Percentiles rank a stretch among this genome's conserved stretches.
These are phyloP conservation scores for Eleutherodactylus coqui DNA, from an alignment of 2,797 vertebrate genomes.

Conservation along the genomic window DNA sequence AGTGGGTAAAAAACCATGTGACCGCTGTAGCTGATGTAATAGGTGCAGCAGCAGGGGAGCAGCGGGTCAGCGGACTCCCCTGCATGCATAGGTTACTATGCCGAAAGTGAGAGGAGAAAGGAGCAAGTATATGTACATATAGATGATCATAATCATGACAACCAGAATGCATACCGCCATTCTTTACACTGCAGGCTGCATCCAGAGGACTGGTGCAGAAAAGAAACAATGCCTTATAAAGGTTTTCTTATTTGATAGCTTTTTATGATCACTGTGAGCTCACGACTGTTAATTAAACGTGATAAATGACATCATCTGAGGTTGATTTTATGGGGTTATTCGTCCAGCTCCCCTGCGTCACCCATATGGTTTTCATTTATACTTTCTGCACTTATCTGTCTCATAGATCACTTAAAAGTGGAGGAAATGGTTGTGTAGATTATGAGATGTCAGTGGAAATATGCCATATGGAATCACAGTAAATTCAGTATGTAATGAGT, in stretches of 20 bases:
- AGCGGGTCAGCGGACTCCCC: too few species aligned
- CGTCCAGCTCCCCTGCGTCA: neutral
- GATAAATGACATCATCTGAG: slow-evolving; percentile 1
- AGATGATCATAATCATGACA: too few species aligned
- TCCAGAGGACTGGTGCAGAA: neutral
- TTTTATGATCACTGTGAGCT: neutral
- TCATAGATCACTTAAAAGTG: slow-evolving; percentile 40
- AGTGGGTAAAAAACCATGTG: too few species aligned
- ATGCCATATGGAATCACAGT: slow-evolving; percentile 30
- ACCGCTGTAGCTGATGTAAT: too few species aligned
- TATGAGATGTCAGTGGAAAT: slow-evolving; percentile 39
- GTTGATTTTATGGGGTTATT: slow-evolving; percentile 11
- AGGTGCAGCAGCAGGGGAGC: too few species aligned
- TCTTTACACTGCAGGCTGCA: neutral
- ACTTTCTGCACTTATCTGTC: slow-evolving; percentile 31
- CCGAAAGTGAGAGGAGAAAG: too few species aligned
- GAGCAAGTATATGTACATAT: too few species aligned
- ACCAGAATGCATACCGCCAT: neutral
- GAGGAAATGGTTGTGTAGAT: slow-evolving; percentile 41
- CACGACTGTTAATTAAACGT: neutral
- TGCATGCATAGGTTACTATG: too few species aligned
- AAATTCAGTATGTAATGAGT: slow-evolving; percentile 42
- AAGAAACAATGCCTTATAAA: neutral
- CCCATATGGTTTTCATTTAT: slow-evolving; percentile 32
- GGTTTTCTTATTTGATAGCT: neutral